These are phyloP conservation scores for Eledone cirrhosa DNA, from an alignment of 2,888 invertebrate species.

Conservation along the genomic window DNA sequence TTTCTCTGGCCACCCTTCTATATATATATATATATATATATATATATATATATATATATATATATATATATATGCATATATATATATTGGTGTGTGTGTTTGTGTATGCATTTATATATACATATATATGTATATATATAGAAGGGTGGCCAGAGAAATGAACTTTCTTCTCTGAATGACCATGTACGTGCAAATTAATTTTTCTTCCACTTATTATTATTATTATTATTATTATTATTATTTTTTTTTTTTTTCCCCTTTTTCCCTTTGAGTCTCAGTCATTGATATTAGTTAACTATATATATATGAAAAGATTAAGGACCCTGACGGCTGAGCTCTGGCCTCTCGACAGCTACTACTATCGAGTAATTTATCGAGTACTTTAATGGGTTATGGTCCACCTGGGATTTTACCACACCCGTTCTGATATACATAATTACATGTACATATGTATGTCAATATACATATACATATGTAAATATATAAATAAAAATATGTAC, in stretches of 20 bases:
- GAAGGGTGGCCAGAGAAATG: neutral
- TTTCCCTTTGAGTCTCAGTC: too few species aligned
- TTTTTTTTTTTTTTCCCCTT: too few species aligned
- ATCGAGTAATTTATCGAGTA: neutral
- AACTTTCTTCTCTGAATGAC: too few species aligned
- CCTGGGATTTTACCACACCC: neutral
- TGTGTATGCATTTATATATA: neutral
- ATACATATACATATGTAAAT: neutral
- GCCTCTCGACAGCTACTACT: too few species aligned
- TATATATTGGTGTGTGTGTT: neutral
- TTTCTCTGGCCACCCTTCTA: too few species aligned
- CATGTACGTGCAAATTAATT: too few species aligned
- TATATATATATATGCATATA: conserved; percentile 6
- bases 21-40: too few species aligned
- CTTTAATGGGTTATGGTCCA: neutral
- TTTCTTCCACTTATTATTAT: neutral
- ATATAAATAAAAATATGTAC: neutral
- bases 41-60: neutral
- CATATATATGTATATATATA: neutral
- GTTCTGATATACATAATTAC: neutral
- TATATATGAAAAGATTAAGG: too few species aligned
- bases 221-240: neutral
- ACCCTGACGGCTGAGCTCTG: too few species aligned
- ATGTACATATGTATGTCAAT: neutral
- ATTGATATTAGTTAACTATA: too few species aligned